Conservation (phyloP, 2,113 vertebrate species). For the Heterochromis multidens region DNA sequence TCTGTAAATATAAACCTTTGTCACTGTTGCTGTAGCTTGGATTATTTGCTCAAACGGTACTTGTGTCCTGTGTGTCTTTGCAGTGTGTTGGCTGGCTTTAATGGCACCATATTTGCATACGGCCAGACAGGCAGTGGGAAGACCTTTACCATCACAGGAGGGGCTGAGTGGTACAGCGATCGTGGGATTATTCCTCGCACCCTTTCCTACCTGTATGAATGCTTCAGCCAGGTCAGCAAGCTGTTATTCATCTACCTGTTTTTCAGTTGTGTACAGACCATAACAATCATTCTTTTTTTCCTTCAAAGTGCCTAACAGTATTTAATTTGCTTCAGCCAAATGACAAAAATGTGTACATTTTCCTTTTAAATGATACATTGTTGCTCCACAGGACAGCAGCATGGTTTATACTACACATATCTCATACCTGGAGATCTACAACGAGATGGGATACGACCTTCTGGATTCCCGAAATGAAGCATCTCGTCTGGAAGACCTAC, state of each 20-base stretch:
- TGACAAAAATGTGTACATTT: not conserved
- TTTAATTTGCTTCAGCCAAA: not conserved
- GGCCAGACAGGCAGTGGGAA: slow-evolving; percentile 97
- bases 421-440: slow-evolving; percentile 99
- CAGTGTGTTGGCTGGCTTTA: slow-evolving; percentile 90
- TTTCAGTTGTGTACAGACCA: not conserved
- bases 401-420: slow-evolving; percentile 87
- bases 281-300: not conserved
- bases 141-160: slow-evolving; percentile 96
- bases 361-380: not conserved
- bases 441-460: slow-evolving; percentile 94
- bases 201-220: slow-evolving; percentile 86
- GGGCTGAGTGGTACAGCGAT: slow-evolving; percentile 86
- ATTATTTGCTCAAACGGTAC: fast-evolving
- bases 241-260: not conserved
- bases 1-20: too few relatives aligned
- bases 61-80: not conserved
- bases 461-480: slow-evolving; percentile 88
- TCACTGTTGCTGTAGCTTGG: not conserved
- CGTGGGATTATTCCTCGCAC: slow-evolving; percentile 93
- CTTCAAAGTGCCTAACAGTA: not conserved
- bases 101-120: slow-evolving; percentile 95
- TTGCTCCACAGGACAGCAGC: slow-evolving; percentile 80
- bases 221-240: slow-evolving; percentile 73
- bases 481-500: slow-evolving; percentile 88